Evolutionary conservation across 2,888 invertebrate species (phyloP), one percentile per base, ranked within the genome.

Genomic region (Chrysotoxum bicinctum): DNA sequence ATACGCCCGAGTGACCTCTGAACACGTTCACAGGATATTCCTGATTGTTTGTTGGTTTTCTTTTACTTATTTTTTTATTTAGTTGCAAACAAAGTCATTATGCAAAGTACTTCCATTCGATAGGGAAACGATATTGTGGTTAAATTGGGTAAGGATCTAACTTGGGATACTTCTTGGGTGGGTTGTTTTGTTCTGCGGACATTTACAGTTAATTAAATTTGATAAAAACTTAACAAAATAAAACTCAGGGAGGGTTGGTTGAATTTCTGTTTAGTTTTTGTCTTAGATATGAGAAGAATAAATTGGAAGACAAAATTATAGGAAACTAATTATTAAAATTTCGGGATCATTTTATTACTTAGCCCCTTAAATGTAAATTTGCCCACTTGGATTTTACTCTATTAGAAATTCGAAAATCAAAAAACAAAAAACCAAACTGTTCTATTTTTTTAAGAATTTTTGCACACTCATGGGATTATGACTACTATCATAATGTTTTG

Each of bases 1-100:
- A 84, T 84, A 80, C 84, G 84, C 75, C 80, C 21, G 21, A 68
- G 75, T 84, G 79, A 79, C 74, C 83, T 56, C 32, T 68, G 64
- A 58, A 79, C 74, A 79, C 79, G 62, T 52, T 56, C 74, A 40
- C 40, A 40, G 40, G 40, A 40, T 70, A 50, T 64, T 35, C 56
- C 45, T 54, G 48, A 30, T 64, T 16, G 26, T 19, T 60, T 21
- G 0, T 3, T 26, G n/a, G n/a, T 9, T 45, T 64, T 48, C 1
- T 23, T 23, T 40, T 60, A 12, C 40, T 14, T n/a, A 12, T 26
- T 62, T 14, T 43, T 62, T 43, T 23, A 10, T 66, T 50, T 50
- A 14, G 37, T 52, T 52, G 16, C 37, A 35, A 21, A 77, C 48
- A 76, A 7, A 30, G 68, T 60, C 40, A 69, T 79, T 64, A 79